Conservation (phyloP, 1,140 invertebrate species). For the Megalonaias nervosa region DNA sequence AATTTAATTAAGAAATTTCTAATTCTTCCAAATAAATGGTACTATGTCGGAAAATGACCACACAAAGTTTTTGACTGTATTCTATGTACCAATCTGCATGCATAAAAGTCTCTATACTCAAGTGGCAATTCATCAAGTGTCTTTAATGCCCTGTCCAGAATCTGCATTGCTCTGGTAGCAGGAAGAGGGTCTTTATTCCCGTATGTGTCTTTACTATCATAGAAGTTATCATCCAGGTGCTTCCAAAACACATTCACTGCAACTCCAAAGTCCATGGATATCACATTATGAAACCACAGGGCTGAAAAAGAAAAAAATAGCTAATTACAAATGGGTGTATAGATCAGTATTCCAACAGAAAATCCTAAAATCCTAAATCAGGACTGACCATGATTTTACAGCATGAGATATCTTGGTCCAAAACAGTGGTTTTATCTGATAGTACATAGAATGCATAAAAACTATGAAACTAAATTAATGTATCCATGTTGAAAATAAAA, state of each 20-base stretch:
- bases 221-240: slow-evolving; percentile 71
- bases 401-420: neutral
- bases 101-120: slow-evolving; percentile 75
- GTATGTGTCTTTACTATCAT: slow-evolving; percentile 76
- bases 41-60: too few relatives aligned
- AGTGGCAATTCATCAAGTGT: slow-evolving; percentile 72
- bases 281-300: slow-evolving; percentile 79
- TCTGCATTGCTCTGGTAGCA: slow-evolving; percentile 72
- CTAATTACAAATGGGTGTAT: too few relatives aligned
- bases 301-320: slow-evolving; percentile 60
- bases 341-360: neutral
- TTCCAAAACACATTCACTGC: slow-evolving; percentile 79
- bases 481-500: too few relatives aligned
- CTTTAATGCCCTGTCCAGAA: slow-evolving; percentile 73
- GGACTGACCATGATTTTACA: neutral
- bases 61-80: slow-evolving; percentile 54
- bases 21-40: too few relatives aligned
- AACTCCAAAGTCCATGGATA: slow-evolving; percentile 73
- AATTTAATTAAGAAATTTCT: too few relatives aligned
- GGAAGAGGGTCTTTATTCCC: slow-evolving; percentile 76
- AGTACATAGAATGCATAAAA: too few relatives aligned
- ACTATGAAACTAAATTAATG: too few relatives aligned
- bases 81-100: slow-evolving; percentile 68
- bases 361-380: neutral
- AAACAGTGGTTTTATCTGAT: too few relatives aligned